Base-by-base conservation (phyloP, 37 sponge, comb jelly and placozoan species). In the Hexactinellida sp. region DNA sequence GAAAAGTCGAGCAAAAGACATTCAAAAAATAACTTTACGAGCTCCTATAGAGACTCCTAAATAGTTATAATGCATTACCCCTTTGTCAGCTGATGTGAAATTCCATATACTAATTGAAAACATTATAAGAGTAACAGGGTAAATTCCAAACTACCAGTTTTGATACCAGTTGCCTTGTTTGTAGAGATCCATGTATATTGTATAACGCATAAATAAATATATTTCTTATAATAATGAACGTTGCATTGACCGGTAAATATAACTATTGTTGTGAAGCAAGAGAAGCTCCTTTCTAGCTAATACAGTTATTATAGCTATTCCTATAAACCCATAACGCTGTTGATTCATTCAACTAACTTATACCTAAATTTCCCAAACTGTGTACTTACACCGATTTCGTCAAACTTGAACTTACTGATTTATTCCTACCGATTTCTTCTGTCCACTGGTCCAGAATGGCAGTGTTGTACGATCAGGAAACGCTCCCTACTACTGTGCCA, bases 321-420 rank as follows among this genome's bases (percentile, higher is more conserved):
- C 76, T 63, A 63, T 63, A 7, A 63, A 63, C 76, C 76, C 76
- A 63, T 63, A 63, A 63, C 28, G 13, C 28, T 63, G 13, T n/a
- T 21, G 76, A 7, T 63, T 23, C 34, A 63, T 63, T 63, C 76
- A 63, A 63, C 21, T 63, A 63, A 1, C 76, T 63, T 25, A 63
- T 63, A 63, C 32, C 3, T 63, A 63, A 25, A 63, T 23, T 25
- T n/a, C 30, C 5, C 76, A 63, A 10, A 63, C 30, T 63, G 13
- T 63, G 76, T 28, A 63, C 76, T 63, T 63, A 47, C 52, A 47
- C 52, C 52, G 52, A 47, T 47, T 63, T 63, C 76, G 3, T 63
- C 76, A 63, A 63, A 63, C 76, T 63, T 63, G 19, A 63, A 10
- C 13, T 63, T 63, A 25, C 76, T 63, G 76, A 63, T 63, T 63